A percentile compares a stretch with the other conserved stretches of the same genome.
Evolutionary conservation across 2,797 vertebrate species (phyloP).

Genomic region (Melopsittacus undulatus): DNA sequence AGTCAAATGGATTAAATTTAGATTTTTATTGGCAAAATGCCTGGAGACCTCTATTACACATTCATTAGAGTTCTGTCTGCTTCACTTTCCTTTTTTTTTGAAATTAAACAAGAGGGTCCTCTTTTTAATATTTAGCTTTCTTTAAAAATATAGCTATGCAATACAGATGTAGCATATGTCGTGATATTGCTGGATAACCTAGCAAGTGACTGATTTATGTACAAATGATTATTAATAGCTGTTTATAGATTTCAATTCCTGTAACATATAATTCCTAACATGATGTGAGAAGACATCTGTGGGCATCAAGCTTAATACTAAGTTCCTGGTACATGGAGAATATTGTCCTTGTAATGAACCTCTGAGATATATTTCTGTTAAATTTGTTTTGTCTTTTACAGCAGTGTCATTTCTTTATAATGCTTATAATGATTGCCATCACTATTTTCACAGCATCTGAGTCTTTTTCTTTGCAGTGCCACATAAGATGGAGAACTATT

Average conservation of each 20-base stretch:
- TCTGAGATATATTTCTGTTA: not conserved
- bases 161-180: not conserved
- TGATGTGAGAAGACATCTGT: not conserved
- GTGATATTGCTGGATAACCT: not conserved
- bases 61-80: not conserved
- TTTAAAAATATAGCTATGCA: not conserved
- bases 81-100: not conserved
- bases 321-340: not conserved
- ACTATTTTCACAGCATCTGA: not conserved
- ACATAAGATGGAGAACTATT: not conserved
- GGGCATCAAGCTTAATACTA: not conserved
- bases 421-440: not conserved
- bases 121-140: not conserved
- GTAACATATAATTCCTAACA: not conserved
- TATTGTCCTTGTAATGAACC: not conserved
- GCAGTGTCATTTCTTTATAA: not conserved
- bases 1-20: not conserved
- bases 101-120: not conserved
- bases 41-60: not conserved
- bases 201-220: not conserved
- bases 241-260: not conserved
- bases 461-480: not conserved
- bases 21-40: constrained; percentile 2
- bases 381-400: not conserved
- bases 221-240: not conserved